A percentile compares a stretch with the other conserved stretches of the same genome.
Conservation (phyloP, 2,888 invertebrate genomes). For the Ferdinandea cuprea region DNA sequence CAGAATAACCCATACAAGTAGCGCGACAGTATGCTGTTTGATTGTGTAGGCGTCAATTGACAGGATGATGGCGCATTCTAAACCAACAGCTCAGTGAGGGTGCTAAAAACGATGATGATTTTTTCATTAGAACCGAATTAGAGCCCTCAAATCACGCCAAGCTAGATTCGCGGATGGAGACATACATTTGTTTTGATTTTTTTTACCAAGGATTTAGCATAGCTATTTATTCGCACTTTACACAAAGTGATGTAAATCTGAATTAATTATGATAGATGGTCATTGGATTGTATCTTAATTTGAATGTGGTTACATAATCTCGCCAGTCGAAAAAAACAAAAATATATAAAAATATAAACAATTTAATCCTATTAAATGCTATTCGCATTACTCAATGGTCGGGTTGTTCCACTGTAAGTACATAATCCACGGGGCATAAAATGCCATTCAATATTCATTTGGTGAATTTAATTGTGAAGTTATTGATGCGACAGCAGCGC, state of each 20-base stretch:
- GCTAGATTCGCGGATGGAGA: too few relatives aligned
- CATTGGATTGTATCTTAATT: not conserved
- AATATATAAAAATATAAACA: conserved; percentile 56
- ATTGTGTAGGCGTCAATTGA: not conserved
- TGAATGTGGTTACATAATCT: conserved; percentile 6
- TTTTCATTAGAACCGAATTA: not conserved
- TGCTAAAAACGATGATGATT: not conserved
- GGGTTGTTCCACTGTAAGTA: conserved; percentile 4
- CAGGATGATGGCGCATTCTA: not conserved
- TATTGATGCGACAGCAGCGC: conserved; percentile 19
- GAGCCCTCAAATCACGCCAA: too few relatives aligned
- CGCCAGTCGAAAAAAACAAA: conserved; percentile 17
- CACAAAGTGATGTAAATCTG: not conserved
- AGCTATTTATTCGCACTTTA: conserved; percentile 31
- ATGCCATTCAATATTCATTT: conserved; percentile 55
- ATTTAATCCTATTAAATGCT: conserved; percentile 55
- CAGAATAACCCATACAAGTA: not conserved
- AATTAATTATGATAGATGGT: conserved; percentile 1
- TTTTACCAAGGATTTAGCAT: conserved; percentile 36
- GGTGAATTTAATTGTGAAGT: conserved; percentile 40
- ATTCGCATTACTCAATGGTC: conserved; percentile 32
- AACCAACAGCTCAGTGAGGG: not conserved
- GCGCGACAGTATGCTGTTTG: not conserved
- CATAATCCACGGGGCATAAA: too few relatives aligned
- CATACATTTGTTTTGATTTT: not conserved